phyloP scores from a whole-genome alignment of 2,888 invertebrate species.

The Eupsilia transversa region DNA sequence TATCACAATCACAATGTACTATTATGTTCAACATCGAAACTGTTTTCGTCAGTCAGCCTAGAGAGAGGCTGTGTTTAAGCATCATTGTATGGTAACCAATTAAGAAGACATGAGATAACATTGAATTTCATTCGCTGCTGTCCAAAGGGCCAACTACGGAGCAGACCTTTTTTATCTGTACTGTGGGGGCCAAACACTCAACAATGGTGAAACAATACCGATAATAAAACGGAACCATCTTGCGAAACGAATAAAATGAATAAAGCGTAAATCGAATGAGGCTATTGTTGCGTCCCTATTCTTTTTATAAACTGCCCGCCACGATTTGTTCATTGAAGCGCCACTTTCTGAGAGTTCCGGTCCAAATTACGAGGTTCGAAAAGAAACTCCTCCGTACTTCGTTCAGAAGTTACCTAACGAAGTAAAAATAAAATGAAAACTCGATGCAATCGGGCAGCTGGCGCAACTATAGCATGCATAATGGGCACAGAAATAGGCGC shows the following conservation, averaged over 20 bases:
- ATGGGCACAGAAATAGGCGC: constrained; percentile 65
- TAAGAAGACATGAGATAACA: constrained; percentile 63
- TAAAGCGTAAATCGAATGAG: constrained; percentile 83
- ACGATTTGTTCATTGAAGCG: constrained; percentile 78
- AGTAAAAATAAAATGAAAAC: constrained; percentile 78
- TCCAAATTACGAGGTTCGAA: constrained; percentile 80
- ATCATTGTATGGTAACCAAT: constrained; percentile 55
- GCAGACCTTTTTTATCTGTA: too few species aligned
- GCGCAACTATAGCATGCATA: constrained; percentile 65
- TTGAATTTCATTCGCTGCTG: constrained; percentile 64
- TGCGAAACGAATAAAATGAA: constrained; percentile 73
- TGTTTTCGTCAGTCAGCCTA: not conserved
- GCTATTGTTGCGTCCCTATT: constrained; percentile 76
- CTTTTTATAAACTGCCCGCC: constrained; percentile 81
- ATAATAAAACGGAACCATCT: constrained; percentile 74
- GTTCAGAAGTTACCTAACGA: constrained; percentile 75
- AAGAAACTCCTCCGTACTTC: constrained; percentile 75
- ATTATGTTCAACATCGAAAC: constrained; percentile 12
- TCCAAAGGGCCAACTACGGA: constrained; percentile 68
- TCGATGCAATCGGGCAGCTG: constrained; percentile 70
- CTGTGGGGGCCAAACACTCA: constrained; percentile 67
- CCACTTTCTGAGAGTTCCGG: constrained; percentile 77
- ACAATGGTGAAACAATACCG: constrained; percentile 76
- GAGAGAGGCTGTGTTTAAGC: constrained; percentile 6
- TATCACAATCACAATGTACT: constrained; percentile 23